phyloP scores from a whole-genome alignment of 2,888 invertebrate species.

The Callyntrura sp. region DNA sequence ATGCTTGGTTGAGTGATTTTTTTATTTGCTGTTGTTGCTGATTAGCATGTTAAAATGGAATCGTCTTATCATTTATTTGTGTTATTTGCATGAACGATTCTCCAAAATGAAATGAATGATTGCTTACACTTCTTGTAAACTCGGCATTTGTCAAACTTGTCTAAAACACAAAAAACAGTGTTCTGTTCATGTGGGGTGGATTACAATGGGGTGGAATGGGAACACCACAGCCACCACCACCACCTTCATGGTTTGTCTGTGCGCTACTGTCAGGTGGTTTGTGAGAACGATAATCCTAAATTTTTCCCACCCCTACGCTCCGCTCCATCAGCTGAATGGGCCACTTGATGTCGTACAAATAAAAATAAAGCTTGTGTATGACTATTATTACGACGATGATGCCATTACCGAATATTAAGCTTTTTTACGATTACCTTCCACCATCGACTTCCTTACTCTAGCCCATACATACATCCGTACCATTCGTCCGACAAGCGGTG shows the following conservation, averaged over 20 bases:
- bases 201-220: conserved; percentile 2
- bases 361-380: conserved; percentile 17
- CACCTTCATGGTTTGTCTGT: too few relatives aligned
- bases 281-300: background rate
- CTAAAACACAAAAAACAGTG: conserved; percentile 1
- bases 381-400: conserved; percentile 14
- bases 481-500: background rate
- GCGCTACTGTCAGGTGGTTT: conserved; percentile 21
- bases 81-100: conserved; percentile 42
- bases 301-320: background rate
- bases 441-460: background rate
- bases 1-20: conserved; percentile 40
- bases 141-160: conserved; percentile 36
- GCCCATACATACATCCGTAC: background rate
- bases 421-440: conserved; percentile 10
- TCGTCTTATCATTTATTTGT: conserved; percentile 35
- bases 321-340: background rate
- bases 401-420: conserved; percentile 37
- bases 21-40: conserved; percentile 19
- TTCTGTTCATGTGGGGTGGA: background rate
- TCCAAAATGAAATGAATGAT: conserved; percentile 44
- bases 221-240: background rate
- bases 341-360: conserved; percentile 46
- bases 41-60: conserved; percentile 44
- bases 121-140: background rate